Evolutionary conservation across 2,888 invertebrate species (phyloP).

Genomic region (Limnephilus auricula): DNA sequence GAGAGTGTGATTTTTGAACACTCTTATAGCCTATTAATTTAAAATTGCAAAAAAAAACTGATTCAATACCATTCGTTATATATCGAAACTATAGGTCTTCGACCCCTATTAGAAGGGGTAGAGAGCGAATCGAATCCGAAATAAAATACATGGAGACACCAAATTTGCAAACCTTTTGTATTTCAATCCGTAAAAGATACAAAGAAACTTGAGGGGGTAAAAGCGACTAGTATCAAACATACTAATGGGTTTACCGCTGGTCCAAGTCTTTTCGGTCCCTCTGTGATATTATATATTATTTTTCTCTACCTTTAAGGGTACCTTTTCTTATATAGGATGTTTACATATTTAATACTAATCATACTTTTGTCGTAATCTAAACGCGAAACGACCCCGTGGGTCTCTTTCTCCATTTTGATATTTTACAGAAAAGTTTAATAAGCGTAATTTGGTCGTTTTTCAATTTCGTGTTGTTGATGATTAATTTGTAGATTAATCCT

Average conservation of each 20-base stretch:
- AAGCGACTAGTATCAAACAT: not conserved
- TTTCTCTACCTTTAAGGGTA: not conserved
- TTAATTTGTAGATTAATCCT: not conserved
- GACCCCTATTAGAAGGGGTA: not conserved
- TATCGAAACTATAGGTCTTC: not conserved
- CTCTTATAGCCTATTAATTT: not conserved
- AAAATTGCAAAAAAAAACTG: not conserved
- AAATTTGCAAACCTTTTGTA: not conserved
- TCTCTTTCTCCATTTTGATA: not conserved
- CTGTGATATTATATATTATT: not conserved
- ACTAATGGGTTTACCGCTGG: not conserved
- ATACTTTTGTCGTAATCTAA: not conserved
- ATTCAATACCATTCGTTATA: not conserved
- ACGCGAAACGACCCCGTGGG: not conserved
- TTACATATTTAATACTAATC: not conserved
- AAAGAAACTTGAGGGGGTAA: not conserved
- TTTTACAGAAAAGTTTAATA: not conserved
- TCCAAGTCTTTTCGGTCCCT: not conserved
- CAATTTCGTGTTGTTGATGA: not conserved
- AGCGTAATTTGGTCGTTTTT: not conserved
- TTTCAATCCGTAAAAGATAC: not conserved
- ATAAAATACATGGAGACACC: not conserved
- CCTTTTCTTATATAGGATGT: not conserved
- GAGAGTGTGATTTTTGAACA: not conserved
- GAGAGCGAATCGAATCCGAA: not conserved